Evolutionary conservation across 2,888 invertebrate species (phyloP).

Genomic region (Trichogramma evanescens): DNA sequence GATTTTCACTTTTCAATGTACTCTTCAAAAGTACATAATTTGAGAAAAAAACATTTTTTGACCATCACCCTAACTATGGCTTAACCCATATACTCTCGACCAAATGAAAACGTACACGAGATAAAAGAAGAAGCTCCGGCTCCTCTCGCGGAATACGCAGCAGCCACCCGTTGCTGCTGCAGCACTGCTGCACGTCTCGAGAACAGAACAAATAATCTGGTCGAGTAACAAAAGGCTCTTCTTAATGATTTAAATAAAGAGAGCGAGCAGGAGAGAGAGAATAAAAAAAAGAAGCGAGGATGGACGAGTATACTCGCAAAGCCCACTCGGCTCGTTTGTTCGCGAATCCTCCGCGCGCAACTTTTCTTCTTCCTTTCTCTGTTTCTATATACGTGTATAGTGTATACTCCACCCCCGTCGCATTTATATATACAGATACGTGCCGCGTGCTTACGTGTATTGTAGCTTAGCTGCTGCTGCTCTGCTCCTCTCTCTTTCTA

Average conservation of each 20-base stretch:
- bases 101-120: no score
- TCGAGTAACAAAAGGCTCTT: constrained; percentile 17
- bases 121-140: no score
- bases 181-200: not conserved
- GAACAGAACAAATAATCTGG: constrained; percentile 20
- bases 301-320: constrained; percentile 3
- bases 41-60: no score
- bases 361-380: constrained; percentile 14
- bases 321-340: constrained; percentile 21
- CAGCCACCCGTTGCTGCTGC: no score
- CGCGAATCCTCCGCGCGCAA: constrained; percentile 16
- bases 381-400: constrained; percentile 11
- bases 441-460: no score
- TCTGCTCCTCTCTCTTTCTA: not conserved
- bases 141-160: no score
- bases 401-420: not conserved
- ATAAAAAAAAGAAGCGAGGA: not conserved
- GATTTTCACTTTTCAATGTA: no score
- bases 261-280: constrained; percentile 5
- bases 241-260: constrained; percentile 23
- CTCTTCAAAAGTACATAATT: no score
- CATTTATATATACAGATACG: not conserved
- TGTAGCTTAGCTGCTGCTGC: not conserved
- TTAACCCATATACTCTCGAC: no score
- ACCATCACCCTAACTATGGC: no score